Conservation (phyloP, 2,888 invertebrate species). For the Xylocampa areola region DNA sequence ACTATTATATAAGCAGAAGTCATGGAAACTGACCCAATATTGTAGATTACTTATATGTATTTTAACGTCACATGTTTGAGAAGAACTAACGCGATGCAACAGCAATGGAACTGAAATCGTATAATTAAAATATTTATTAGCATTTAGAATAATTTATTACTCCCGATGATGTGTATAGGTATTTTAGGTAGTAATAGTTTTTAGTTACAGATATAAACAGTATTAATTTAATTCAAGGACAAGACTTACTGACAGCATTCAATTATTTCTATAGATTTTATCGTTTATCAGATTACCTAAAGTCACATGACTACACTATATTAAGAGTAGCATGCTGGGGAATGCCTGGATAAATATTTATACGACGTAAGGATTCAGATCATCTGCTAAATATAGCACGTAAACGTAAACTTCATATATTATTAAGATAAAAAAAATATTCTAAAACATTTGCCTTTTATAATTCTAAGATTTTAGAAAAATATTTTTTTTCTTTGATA, state of each 20-base stretch:
- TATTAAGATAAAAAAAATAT: slow-evolving; percentile 17
- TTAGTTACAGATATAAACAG: slow-evolving; percentile 7
- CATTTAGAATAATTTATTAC: neutral
- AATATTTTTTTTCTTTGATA: too few species aligned
- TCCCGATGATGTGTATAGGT: neutral
- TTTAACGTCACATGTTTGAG: too few species aligned
- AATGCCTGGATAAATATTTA: slow-evolving; percentile 45
- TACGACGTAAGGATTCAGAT: slow-evolving; percentile 22
- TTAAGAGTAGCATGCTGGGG: slow-evolving; percentile 24
- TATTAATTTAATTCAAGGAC: neutral
- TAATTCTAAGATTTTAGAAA: slow-evolving; percentile 19
- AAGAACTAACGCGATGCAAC: too few species aligned
- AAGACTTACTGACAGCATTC: neutral
- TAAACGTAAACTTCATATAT: slow-evolving; percentile 19
- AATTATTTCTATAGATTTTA: too few species aligned
- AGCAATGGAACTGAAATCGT: neutral
- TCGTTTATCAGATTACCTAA: too few species aligned
- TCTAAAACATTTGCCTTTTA: slow-evolving; percentile 43
- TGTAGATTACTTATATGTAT: neutral
- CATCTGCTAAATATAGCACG: slow-evolving; percentile 14
- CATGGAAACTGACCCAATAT: slow-evolving; percentile 1
- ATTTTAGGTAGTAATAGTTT: slow-evolving; percentile 1
- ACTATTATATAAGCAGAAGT: neutral
- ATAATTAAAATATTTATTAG: neutral
- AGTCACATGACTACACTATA: slow-evolving; percentile 20